phyloP scores from a whole-genome alignment of 2,888 invertebrate species.

The Homarus gammarus region DNA sequence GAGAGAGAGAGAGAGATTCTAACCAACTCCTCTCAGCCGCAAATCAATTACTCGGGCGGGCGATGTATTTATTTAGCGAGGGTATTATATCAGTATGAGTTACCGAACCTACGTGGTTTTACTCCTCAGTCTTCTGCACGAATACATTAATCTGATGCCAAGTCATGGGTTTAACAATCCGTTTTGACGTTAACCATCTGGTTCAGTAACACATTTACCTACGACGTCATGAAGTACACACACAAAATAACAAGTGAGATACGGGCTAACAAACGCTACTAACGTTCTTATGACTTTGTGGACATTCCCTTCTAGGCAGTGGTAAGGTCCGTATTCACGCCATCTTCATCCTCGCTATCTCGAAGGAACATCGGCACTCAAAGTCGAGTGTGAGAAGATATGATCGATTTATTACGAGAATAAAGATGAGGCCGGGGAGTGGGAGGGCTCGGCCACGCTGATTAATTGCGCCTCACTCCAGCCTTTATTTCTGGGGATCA shows the following conservation, averaged over 20 bases:
- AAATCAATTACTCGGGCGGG: constrained; percentile 42
- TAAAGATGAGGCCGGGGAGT: constrained; percentile 52
- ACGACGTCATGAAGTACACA: too few species aligned
- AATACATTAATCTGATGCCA: not conserved
- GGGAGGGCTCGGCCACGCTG: constrained; percentile 34
- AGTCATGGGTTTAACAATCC: constrained; percentile 13
- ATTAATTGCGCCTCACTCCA: constrained; percentile 49
- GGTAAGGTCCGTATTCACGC: constrained; percentile 47
- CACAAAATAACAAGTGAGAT: too few species aligned
- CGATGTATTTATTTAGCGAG: constrained; percentile 45
- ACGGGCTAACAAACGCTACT: too few species aligned
- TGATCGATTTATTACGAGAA: constrained; percentile 62
- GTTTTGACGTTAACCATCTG: not conserved
- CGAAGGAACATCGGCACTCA: constrained; percentile 40
- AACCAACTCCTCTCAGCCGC: not conserved
- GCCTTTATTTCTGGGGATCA: constrained; percentile 59
- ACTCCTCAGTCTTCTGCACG: not conserved
- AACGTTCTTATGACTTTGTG: not conserved
- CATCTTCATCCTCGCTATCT: constrained; percentile 61
- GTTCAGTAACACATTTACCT: not conserved
- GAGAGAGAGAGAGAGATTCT: constrained; percentile 29
- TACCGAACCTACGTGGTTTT: constrained; percentile 9
- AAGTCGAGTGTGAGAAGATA: constrained; percentile 59
- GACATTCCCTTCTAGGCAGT: not conserved
- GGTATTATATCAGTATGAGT: constrained; percentile 31